A percentile compares a stretch with the other conserved stretches of the same genome.
phyloP scores from a whole-genome alignment of 2,797 vertebrate genomes.

The Molothrus aeneus region DNA sequence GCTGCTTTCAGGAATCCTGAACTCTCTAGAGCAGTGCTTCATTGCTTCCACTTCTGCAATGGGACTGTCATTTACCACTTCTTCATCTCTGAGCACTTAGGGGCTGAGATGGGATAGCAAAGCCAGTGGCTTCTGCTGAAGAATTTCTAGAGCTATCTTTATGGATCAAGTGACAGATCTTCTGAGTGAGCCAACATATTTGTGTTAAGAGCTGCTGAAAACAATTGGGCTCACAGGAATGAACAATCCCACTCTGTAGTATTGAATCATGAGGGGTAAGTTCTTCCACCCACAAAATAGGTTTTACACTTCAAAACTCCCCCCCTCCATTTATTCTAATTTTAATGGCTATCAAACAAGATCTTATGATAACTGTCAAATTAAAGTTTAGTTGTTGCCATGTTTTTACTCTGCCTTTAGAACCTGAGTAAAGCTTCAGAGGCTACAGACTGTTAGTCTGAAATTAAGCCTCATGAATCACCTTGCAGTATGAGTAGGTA shows the following conservation, averaged over 20 bases:
- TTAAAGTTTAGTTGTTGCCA: background rate
- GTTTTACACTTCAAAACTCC: background rate
- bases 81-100: background rate
- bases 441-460: background rate
- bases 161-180: constrained; percentile 27
- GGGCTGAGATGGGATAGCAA: background rate
- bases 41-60: background rate
- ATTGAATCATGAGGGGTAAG: background rate
- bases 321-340: background rate
- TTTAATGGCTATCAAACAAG: background rate
- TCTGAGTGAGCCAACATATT: constrained; percentile 39
- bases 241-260: background rate
- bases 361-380: background rate
- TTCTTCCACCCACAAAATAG: background rate
- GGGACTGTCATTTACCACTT: background rate
- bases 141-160: constrained; percentile 8
- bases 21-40: background rate
- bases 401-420: background rate
- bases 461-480: background rate
- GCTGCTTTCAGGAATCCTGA: background rate
- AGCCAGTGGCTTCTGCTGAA: background rate
- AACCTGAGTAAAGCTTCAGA: background rate
- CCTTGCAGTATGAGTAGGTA: rapidly evolving
- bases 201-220: constrained; percentile 25
- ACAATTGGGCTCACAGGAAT: background rate